These are phyloP conservation scores for Vidua chalybeata DNA, from an alignment of 2,113 vertebrate species.

Conservation along the genomic window DNA sequence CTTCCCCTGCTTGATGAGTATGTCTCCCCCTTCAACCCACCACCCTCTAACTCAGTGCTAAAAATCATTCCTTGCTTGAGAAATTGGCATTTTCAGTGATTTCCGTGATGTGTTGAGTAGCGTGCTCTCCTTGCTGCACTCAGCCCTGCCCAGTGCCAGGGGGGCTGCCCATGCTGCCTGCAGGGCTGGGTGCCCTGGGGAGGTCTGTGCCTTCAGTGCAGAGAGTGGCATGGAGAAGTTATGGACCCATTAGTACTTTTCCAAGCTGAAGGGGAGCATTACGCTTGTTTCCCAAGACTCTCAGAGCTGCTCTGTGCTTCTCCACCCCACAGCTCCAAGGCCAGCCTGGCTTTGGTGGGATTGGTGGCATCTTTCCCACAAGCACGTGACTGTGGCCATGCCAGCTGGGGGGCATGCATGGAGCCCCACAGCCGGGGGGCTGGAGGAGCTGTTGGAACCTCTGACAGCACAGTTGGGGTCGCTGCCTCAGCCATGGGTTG, in stretches of 20 bases:
- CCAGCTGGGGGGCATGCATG: not conserved
- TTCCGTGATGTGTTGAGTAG: not conserved
- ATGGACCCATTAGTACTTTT: not conserved
- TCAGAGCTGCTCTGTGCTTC: not conserved
- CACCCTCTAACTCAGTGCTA: not conserved
- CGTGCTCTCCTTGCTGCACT: not conserved
- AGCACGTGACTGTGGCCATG: not conserved
- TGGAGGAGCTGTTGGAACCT: not conserved
- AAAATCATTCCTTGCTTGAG: conserved; percentile 40
- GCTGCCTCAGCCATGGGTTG: not conserved
- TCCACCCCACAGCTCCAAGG: not conserved
- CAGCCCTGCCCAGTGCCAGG: not conserved
- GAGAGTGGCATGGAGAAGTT: not conserved
- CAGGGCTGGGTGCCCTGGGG: not conserved
- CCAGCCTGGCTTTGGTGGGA: not conserved
- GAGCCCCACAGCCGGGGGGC: not conserved
- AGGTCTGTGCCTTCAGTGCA: not conserved
- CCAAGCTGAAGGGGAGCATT: not conserved
- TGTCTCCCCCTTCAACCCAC: not conserved
- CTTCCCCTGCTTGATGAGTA: conserved; percentile 42
- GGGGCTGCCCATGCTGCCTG: not conserved
- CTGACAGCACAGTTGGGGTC: not conserved
- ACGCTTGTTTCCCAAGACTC: not conserved
- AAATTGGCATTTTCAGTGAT: not conserved
- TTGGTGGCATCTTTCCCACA: not conserved